phyloP scores from a whole-genome alignment of 2,797 vertebrate genomes.

The Gouania willdenowi region DNA sequence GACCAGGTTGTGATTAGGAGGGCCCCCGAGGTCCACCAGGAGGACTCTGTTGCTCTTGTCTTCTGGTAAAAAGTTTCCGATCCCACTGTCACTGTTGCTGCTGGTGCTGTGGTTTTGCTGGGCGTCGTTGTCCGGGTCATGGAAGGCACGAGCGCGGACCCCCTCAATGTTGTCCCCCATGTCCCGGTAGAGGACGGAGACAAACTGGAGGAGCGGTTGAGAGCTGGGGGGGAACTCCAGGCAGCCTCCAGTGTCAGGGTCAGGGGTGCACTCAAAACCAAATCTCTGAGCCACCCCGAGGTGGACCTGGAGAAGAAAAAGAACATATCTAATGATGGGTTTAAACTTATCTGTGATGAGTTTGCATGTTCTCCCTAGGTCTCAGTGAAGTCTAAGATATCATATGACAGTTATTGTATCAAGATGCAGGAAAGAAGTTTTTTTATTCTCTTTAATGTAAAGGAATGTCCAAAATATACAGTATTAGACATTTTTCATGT shows the following conservation, averaged over 20 bases:
- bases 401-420: too few relatives aligned
- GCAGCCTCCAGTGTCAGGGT: slow-evolving; percentile 92
- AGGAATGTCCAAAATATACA: too few relatives aligned
- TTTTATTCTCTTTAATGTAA: too few relatives aligned
- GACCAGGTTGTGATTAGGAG: slow-evolving; percentile 80
- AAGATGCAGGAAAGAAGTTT: too few relatives aligned
- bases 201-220: slow-evolving; percentile 91
- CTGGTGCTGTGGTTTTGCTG: slow-evolving; percentile 93
- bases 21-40: slow-evolving; percentile 88
- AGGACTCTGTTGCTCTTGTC: slow-evolving; percentile 90
- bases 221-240: slow-evolving; percentile 94
- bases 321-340: too few relatives aligned
- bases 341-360: too few relatives aligned
- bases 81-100: slow-evolving; percentile 97
- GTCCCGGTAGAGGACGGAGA: slow-evolving; percentile 94
- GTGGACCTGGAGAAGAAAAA: slow-evolving; percentile 72
- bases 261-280: slow-evolving; percentile 90
- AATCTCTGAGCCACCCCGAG: slow-evolving; percentile 86
- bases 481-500: too few relatives aligned
- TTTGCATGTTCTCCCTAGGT: too few relatives aligned
- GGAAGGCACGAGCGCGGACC: slow-evolving; percentile 88
- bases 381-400: too few relatives aligned
- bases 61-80: slow-evolving; percentile 92
- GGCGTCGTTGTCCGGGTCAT: slow-evolving; percentile 83
- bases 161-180: slow-evolving; percentile 97